A percentile compares a stretch with the other conserved stretches of the same genome.
Evolutionary conservation across 2,888 invertebrate species (phyloP).

Genomic region (Diploptera punctata): DNA sequence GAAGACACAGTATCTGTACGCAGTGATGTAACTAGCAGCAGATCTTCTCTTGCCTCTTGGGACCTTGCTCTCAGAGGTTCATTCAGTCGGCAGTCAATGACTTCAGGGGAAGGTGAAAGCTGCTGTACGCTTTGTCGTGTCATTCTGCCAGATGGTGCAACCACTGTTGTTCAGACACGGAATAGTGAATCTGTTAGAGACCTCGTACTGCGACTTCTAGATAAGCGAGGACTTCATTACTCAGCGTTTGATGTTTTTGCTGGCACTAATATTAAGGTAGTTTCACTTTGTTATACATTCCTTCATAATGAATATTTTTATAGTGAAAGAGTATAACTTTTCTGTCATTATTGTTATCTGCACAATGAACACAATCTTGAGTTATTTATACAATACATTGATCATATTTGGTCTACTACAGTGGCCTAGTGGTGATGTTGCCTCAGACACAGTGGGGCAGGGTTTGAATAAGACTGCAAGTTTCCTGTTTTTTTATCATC

Average conservation of each 20-base stretch:
- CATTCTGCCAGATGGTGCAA: constrained; percentile 88
- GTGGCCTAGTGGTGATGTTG: no score
- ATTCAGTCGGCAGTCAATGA: constrained; percentile 52
- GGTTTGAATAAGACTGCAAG: no score
- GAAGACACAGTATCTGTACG: constrained; percentile 56
- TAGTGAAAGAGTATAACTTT: no score
- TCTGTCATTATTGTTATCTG: no score
- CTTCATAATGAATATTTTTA: no score
- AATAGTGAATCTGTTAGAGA: constrained; percentile 76
- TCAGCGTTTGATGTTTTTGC: constrained; percentile 80
- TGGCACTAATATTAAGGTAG: constrained; percentile 33
- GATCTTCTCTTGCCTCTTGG: constrained; percentile 66
- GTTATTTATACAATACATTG: no score
- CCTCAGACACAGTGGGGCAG: no score
- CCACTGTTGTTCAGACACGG: constrained; percentile 88
- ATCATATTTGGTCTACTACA: no score
- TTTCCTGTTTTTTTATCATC: no score
- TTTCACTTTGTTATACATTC: no score
- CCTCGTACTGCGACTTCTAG: constrained; percentile 81
- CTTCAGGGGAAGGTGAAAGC: constrained; percentile 39
- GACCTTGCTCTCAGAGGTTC: constrained; percentile 61
- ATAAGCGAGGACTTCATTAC: constrained; percentile 81
- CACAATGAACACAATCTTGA: no score
- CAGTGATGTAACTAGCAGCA: constrained; percentile 63
- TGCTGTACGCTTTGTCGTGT: constrained; percentile 74